These are phyloP conservation scores for Apodemia mormo DNA, from an alignment of 2,888 invertebrate genomes.

Conservation along the genomic window DNA sequence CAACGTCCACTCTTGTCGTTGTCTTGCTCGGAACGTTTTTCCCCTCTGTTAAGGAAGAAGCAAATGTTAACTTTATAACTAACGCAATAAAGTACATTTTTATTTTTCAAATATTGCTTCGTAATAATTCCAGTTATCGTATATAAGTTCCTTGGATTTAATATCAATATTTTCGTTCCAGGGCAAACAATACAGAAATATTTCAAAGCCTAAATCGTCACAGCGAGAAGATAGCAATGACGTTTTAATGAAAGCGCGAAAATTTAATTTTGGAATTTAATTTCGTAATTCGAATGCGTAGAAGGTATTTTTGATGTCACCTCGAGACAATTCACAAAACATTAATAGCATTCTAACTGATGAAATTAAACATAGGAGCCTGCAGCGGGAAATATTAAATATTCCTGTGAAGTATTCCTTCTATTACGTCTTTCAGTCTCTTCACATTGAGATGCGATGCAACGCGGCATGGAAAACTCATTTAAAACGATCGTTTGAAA, in stretches of 20 bases:
- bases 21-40: too few relatives aligned
- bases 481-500: neutral
- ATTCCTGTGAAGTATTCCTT: slow-evolving; percentile 20
- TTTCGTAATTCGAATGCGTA: slow-evolving; percentile 61
- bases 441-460: slow-evolving; percentile 5
- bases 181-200: neutral
- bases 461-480: slow-evolving; percentile 5
- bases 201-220: neutral
- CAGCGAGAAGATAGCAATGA: neutral
- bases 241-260: slow-evolving; percentile 49
- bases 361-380: slow-evolving; percentile 14
- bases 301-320: slow-evolving; percentile 49
- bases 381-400: neutral
- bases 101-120: too few relatives aligned
- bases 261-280: slow-evolving; percentile 67
- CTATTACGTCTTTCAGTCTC: slow-evolving; percentile 5
- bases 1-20: too few relatives aligned
- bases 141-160: too few relatives aligned
- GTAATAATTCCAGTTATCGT: too few relatives aligned
- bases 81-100: too few relatives aligned
- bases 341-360: slow-evolving; percentile 24
- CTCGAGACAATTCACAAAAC: slow-evolving; percentile 41
- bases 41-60: too few relatives aligned
- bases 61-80: too few relatives aligned
- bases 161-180: too few relatives aligned